A percentile compares a stretch with the other conserved stretches of the same genome.
These are phyloP conservation scores for Perccottus glenii DNA, from an alignment of 2,113 vertebrate species.

Conservation along the genomic window DNA sequence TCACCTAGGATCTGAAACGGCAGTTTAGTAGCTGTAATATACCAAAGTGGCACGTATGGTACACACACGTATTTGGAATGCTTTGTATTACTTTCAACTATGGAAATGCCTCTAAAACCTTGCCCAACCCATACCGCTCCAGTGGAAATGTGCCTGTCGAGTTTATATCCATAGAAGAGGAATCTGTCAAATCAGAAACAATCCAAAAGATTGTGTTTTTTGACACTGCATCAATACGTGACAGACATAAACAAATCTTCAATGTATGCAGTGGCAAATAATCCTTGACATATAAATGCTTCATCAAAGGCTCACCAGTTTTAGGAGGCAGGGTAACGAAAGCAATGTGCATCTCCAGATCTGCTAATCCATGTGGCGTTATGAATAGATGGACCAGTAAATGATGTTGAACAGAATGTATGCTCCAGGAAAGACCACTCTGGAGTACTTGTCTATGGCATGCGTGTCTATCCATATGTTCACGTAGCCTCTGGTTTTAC, in stretches of 20 bases:
- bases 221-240: neutral
- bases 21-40: no score
- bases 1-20: no score
- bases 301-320: conserved; percentile 10
- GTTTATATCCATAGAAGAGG: no score
- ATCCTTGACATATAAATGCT: conserved; percentile 4
- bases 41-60: no score
- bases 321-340: conserved; percentile 72
- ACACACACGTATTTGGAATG: neutral
- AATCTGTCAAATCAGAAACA: neutral
- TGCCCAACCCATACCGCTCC: neutral
- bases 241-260: neutral
- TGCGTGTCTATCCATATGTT: conserved; percentile 97
- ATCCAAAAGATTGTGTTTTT: neutral
- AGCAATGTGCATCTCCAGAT: conserved; percentile 47
- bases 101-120: neutral
- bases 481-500: conserved; percentile 86
- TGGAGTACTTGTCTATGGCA: conserved; percentile 96
- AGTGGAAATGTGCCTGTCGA: neutral
- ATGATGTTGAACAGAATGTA: conserved; percentile 97
- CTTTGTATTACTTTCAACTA: neutral
- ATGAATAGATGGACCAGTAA: conserved; percentile 98
- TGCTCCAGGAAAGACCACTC: conserved; percentile 93
- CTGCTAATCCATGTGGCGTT: conserved; percentile 44
- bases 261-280: neutral